A percentile compares a stretch with the other conserved stretches of the same genome.
Evolutionary conservation across 92 coral and sea anemone species (phyloP).

Genomic region (Diadumene lineata): DNA sequence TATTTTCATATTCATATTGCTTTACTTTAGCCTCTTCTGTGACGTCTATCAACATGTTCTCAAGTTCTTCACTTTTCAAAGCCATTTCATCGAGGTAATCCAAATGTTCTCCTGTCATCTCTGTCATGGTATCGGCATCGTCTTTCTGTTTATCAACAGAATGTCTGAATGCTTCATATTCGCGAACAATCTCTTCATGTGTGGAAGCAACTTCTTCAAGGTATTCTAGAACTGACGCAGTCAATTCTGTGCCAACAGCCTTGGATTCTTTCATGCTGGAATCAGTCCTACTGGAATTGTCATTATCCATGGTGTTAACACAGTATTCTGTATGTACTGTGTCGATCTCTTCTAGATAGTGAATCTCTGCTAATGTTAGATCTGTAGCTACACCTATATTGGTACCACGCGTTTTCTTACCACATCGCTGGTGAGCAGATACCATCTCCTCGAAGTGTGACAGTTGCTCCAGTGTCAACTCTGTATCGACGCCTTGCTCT

Average conservation of each 20-base stretch:
- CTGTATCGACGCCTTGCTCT: conserved; percentile 34
- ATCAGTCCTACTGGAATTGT: conserved; percentile 8
- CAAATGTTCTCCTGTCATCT: conserved; percentile 63
- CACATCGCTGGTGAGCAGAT: neutral
- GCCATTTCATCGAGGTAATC: conserved; percentile 69
- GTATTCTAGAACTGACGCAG: conserved; percentile 56
- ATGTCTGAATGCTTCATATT: conserved; percentile 49
- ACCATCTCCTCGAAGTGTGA: conserved; percentile 49
- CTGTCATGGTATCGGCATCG: conserved; percentile 57
- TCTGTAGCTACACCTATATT: conserved; percentile 46
- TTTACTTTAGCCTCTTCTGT: conserved; percentile 18
- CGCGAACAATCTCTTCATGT: conserved; percentile 49
- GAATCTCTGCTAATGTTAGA: conserved; percentile 50
- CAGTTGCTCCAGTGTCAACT: conserved; percentile 49
- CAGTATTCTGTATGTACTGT: conserved; percentile 47
- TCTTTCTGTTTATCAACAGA: conserved; percentile 28
- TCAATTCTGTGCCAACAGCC: conserved; percentile 62
- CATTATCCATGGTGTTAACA: conserved; percentile 29
- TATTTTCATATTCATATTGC: conserved; percentile 4
- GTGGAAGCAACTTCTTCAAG: conserved; percentile 62
- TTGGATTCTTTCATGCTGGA: conserved; percentile 30
- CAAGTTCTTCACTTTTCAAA: conserved; percentile 22
- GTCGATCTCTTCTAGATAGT: conserved; percentile 64
- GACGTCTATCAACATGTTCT: conserved; percentile 13
- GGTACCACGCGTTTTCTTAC: neutral